Base-by-base conservation (phyloP, 1,140 invertebrate genomes). In the Pachypsylla venusta region DNA sequence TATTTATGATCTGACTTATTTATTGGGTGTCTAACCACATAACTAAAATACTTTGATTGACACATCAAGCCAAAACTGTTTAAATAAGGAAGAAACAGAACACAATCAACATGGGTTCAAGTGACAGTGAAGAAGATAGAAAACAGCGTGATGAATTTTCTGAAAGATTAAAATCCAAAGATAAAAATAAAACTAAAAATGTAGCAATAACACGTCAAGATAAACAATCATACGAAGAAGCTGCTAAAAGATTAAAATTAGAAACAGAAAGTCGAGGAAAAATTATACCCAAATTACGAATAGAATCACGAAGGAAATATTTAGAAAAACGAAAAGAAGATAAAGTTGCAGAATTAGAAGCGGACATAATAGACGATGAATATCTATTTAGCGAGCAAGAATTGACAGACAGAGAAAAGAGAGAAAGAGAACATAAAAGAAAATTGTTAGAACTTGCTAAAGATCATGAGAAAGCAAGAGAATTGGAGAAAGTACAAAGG, bases 321-420 rank as follows among this genome's bases (percentile, higher is more conserved):
- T 77, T 99, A 60, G 85, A 88, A 64, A 98, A 98, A 73, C 77
- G 96, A 56, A 94, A 97, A 75, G 87, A 88, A 57, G 94, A 98
- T 67, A 98, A 99, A 77, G 79, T 98, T 35, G 78, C 84, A n/a
- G 94, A 99, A 71, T 74, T 99, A 30, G 94, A 98, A 75, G 86
- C 82, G 20, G 92, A 95, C 69, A 89, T 99, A 57, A 70, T 82
- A n/a, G 96, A 99, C 73, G 95, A 99, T 76, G 91, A 98, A 73
- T 93, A 90, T 71, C 75, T 98, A 1, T 99, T 98, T 74, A 83
- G 87, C 25, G 87, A 92, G 61, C 79, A 83, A 67, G 77, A 86
- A 28, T 75, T 99, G 58, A 97, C 93, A 10, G 80, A 87, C 66
- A 73, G 80, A 61, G 96, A 99, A 70, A 82, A 80, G 62, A 78